A percentile compares a stretch with the other conserved stretches of the same genome.
Conservation (phyloP, 2,113 vertebrate genomes). For the Pterocles orientalis region DNA sequence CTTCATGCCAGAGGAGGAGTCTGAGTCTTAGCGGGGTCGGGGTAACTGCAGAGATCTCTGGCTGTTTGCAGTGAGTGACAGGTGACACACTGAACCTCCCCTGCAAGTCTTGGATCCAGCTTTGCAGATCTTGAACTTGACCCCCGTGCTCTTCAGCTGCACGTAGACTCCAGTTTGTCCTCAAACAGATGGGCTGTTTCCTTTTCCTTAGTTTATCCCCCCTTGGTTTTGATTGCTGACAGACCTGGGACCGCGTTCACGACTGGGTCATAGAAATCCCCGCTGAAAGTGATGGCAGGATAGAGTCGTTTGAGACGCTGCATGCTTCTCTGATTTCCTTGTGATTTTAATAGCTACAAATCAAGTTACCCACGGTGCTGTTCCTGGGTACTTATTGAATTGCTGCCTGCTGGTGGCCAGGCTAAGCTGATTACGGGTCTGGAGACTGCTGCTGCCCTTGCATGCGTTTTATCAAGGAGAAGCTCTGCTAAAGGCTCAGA, state of each 20-base stretch:
- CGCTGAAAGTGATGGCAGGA: not conserved
- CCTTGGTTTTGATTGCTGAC: constrained; percentile 3
- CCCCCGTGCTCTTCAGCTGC: not conserved
- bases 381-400: constrained; percentile 38
- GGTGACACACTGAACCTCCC: not conserved
- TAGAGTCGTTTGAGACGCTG: not conserved
- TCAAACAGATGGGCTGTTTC: not conserved
- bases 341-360: constrained; percentile 54
- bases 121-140: not conserved
- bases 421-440: constrained; percentile 30
- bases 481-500: not conserved
- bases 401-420: constrained; percentile 49
- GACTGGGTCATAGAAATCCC: not conserved
- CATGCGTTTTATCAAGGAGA: not conserved
- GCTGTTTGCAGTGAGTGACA: not conserved
- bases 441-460: not conserved
- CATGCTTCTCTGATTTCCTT: constrained; percentile 16
- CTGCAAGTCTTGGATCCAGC: not conserved
- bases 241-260: not conserved
- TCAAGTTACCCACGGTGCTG: constrained; percentile 51
- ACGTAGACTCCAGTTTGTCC: not conserved
- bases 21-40: not conserved
- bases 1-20: not conserved
- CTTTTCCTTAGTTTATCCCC: constrained; percentile 14
- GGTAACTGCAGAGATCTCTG: not conserved